Percentiles rank a stretch among this genome's conserved stretches.
phyloP scores from a whole-genome alignment of 1,140 invertebrate genomes.

The Musca vetustissima region DNA sequence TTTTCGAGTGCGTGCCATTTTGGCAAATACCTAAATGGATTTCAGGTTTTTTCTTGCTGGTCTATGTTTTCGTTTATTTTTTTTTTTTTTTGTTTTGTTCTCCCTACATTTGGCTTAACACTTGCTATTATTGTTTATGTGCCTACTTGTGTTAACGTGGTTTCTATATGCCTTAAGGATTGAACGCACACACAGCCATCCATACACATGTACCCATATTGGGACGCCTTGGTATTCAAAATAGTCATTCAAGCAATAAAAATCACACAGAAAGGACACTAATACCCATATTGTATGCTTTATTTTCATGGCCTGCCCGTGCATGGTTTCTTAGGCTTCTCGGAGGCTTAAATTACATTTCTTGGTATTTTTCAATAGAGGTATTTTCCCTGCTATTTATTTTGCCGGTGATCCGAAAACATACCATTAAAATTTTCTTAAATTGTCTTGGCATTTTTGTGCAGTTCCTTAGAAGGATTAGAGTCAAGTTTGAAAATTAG shows the following conservation, averaged over 20 bases:
- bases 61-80: neutral
- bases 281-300: constrained; percentile 23
- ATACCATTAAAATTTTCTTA: constrained; percentile 17
- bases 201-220: too few species aligned
- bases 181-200: too few species aligned
- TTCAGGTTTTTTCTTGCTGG: neutral
- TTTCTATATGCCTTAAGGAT: too few species aligned
- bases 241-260: constrained; percentile 26
- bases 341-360: constrained; percentile 15
- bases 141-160: neutral
- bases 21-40: constrained; percentile 22
- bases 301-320: neutral
- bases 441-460: constrained; percentile 1
- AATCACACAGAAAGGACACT: constrained; percentile 25
- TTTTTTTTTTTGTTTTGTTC: neutral
- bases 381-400: too few species aligned
- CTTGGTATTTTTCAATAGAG: too few species aligned
- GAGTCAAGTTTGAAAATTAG: constrained; percentile 13
- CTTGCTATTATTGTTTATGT: constrained; percentile 15
- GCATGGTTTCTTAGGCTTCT: too few species aligned
- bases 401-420: constrained; percentile 10
- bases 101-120: constrained; percentile 3
- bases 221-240: constrained; percentile 21
- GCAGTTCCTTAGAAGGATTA: constrained; percentile 19
- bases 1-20: constrained; percentile 22